Percentiles rank a stretch among this genome's conserved stretches.
These are phyloP conservation scores for Encarsia formosa DNA, from an alignment of 2,888 invertebrate genomes.

Conservation along the genomic window DNA sequence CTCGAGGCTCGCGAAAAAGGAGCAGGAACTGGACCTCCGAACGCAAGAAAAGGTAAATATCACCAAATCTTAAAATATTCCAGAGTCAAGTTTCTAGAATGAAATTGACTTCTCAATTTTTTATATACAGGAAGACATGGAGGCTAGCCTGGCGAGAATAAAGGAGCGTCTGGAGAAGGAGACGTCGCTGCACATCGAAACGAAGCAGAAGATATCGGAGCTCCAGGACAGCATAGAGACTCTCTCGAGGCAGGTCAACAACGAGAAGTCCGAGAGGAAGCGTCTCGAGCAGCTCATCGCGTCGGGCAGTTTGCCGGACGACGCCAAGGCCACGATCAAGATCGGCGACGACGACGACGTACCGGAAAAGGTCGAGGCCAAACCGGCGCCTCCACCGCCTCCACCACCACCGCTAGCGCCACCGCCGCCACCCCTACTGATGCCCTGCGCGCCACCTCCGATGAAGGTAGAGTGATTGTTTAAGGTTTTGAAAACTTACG, in stretches of 20 bases:
- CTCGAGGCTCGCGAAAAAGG: conserved; percentile 82
- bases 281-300: conserved; percentile 82
- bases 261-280: conserved; percentile 75
- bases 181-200: conserved; percentile 81
- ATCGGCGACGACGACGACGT: conserved; percentile 49
- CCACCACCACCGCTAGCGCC: conserved; percentile 60
- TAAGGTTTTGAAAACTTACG: too few species aligned
- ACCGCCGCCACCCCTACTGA: conserved; percentile 60
- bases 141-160: conserved; percentile 73
- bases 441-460: conserved; percentile 59
- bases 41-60: conserved; percentile 71
- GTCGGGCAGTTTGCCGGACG: conserved; percentile 89
- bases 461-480: too few species aligned
- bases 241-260: conserved; percentile 59
- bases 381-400: conserved; percentile 56
- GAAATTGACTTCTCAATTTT: background rate
- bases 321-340: conserved; percentile 70
- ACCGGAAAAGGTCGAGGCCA: conserved; percentile 44
- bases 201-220: conserved; percentile 69
- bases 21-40: conserved; percentile 85
- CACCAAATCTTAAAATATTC: background rate
- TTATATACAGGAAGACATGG: conserved; percentile 80
- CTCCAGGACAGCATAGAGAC: conserved; percentile 57
- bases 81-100: background rate
- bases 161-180: conserved; percentile 88